Evolutionary conservation across 2,888 invertebrate species (phyloP).

Genomic region (Lissocephala sabroskyi): DNA sequence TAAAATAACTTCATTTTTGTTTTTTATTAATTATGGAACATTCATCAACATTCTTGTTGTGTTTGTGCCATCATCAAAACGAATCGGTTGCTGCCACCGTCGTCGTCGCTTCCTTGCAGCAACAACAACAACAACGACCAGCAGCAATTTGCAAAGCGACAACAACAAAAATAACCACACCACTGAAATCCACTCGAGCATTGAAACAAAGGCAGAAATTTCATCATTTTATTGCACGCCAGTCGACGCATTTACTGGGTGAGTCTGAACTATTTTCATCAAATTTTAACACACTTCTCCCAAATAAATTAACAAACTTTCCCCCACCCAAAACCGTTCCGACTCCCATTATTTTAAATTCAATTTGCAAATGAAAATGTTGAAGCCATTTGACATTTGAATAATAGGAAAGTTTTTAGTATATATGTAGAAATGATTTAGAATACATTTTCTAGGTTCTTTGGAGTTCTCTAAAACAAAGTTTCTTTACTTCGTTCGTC

Average conservation of each 20-base stretch:
- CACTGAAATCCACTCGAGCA: constrained; percentile 8
- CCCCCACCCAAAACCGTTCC: background rate
- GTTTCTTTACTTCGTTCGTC: too few species aligned
- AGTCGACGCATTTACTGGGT: constrained; percentile 36
- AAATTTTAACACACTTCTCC: background rate
- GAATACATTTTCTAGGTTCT: background rate
- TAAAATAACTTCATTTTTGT: constrained; percentile 26
- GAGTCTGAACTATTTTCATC: constrained; percentile 18
- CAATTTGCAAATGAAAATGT: background rate
- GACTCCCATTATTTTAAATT: background rate
- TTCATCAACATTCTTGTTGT: constrained; percentile 58
- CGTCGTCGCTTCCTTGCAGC: constrained; percentile 45
- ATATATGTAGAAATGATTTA: background rate
- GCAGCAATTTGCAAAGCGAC: constrained; percentile 1
- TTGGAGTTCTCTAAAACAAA: too few species aligned
- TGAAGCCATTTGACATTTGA: too few species aligned
- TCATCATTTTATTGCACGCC: too few species aligned
- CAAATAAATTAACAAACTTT: background rate
- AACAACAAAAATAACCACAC: constrained; percentile 13
- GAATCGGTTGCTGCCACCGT: constrained; percentile 39
- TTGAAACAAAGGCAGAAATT: too few species aligned
- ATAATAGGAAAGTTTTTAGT: too few species aligned
- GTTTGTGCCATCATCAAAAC: constrained; percentile 53
- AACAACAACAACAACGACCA: constrained; percentile 19
- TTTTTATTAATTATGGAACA: constrained; percentile 60